These are phyloP conservation scores for Drosophila lini DNA, from an alignment of 1,140 invertebrate species.

Conservation along the genomic window DNA sequence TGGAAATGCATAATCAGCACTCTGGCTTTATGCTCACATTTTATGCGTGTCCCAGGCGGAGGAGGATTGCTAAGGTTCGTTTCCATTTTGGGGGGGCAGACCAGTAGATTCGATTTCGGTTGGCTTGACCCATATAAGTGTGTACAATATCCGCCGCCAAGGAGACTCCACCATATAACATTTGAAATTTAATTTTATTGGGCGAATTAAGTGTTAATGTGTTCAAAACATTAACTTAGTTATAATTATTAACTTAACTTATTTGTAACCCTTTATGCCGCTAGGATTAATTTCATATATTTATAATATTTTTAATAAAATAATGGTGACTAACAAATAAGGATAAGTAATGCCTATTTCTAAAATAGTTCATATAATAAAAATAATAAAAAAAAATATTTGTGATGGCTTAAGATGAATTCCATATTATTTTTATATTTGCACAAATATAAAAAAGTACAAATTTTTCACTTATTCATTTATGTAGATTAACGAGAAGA, in stretches of 20 bases:
- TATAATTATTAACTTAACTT: background rate
- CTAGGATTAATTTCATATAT: background rate
- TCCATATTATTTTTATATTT: too few relatives aligned
- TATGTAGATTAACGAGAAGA: too few relatives aligned
- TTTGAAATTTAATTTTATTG: constrained; percentile 4
- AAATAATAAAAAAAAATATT: too few relatives aligned
- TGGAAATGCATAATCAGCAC: constrained; percentile 72
- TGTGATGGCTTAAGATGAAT: too few relatives aligned
- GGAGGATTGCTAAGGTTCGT: constrained; percentile 45
- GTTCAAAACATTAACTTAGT: background rate
- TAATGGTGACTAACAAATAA: too few relatives aligned
- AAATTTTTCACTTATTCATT: too few relatives aligned
- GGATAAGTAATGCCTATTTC: too few relatives aligned
- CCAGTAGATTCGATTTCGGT: constrained; percentile 34
- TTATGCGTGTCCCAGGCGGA: constrained; percentile 54
- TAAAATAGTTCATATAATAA: too few relatives aligned
- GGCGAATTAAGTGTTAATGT: background rate
- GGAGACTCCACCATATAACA: background rate
- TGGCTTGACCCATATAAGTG: constrained; percentile 20
- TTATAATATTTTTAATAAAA: too few relatives aligned
- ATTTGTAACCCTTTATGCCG: background rate
- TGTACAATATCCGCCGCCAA: background rate
- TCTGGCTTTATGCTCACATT: constrained; percentile 21
- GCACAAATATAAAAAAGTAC: too few relatives aligned
- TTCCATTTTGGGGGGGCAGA: background rate